A percentile compares a stretch with the other conserved stretches of the same genome.
Conservation (phyloP, 2,113 vertebrate species). For the Leuciscus idus region DNA sequence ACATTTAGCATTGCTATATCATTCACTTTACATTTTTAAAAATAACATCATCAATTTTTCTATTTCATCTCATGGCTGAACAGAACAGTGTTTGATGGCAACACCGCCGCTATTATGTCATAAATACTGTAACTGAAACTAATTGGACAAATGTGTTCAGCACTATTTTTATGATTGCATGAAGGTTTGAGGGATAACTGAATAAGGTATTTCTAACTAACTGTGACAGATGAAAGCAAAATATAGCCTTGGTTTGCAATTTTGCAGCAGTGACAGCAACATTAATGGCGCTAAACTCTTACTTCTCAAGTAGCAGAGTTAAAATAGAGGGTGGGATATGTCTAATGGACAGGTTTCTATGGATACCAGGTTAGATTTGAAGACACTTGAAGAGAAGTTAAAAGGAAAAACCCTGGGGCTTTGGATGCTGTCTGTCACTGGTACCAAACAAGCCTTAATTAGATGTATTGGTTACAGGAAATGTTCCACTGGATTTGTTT, state of each 20-base stretch:
- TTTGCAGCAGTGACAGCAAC: constrained; percentile 28
- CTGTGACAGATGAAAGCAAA: constrained; percentile 17
- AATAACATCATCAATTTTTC: neutral
- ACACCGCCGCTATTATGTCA: neutral
- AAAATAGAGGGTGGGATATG: constrained; percentile 21
- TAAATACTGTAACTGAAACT: constrained; percentile 24
- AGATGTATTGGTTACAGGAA: constrained; percentile 53
- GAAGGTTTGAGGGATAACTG: neutral
- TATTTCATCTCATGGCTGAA: constrained; percentile 8
- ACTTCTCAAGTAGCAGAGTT: constrained; percentile 36
- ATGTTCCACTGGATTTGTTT: constrained; percentile 41
- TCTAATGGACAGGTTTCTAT: constrained; percentile 55
- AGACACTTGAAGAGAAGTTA: constrained; percentile 39
- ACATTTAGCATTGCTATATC: neutral
- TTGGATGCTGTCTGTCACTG: constrained; percentile 38
- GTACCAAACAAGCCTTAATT: constrained; percentile 52
- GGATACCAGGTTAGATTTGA: constrained; percentile 53
- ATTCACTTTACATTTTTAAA: too few species aligned
- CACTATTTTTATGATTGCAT: constrained; percentile 16
- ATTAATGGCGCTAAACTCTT: neutral
- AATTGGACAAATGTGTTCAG: constrained; percentile 15
- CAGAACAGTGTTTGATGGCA: neutral
- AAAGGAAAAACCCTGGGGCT: constrained; percentile 44
- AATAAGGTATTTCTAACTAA: constrained; percentile 14
- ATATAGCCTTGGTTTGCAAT: neutral